These are phyloP conservation scores for Drosophila murphyi DNA, from an alignment of 1,140 invertebrate species.

Conservation along the genomic window DNA sequence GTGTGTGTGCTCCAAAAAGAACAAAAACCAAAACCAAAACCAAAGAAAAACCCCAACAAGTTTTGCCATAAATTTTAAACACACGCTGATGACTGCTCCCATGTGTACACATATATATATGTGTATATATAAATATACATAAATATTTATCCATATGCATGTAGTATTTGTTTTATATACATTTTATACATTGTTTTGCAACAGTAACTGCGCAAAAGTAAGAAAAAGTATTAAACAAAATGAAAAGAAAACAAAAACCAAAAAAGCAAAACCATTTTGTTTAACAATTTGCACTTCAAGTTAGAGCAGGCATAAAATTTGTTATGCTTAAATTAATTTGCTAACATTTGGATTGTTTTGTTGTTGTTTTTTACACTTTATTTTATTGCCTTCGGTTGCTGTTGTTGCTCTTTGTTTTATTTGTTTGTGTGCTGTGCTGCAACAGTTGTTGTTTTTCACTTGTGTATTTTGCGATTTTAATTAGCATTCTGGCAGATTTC, in stretches of 20 bases:
- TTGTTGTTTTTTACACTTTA: neutral
- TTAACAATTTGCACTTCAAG: slow-evolving; percentile 53
- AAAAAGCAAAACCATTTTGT: slow-evolving; percentile 27
- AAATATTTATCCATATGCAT: slow-evolving; percentile 15
- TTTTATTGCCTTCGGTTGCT: slow-evolving; percentile 1
- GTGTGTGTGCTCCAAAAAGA: slow-evolving; percentile 1
- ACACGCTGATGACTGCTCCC: slow-evolving; percentile 42
- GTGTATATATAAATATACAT: slow-evolving; percentile 11
- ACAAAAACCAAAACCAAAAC: neutral
- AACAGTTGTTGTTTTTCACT: slow-evolving; percentile 15
- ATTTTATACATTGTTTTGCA: slow-evolving; percentile 11
- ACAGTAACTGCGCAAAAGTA: slow-evolving; percentile 42
- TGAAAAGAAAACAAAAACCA: slow-evolving; percentile 19
- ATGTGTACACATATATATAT: slow-evolving; percentile 4
- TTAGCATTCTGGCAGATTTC: slow-evolving; percentile 32
- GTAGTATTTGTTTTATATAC: slow-evolving; percentile 30
- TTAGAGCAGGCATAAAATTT: slow-evolving; percentile 51
- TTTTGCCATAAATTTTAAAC: slow-evolving; percentile 66
- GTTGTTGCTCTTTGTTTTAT: slow-evolving; percentile 4
- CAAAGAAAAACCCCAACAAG: slow-evolving; percentile 34
- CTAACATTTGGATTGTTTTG: slow-evolving; percentile 16
- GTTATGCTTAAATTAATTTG: slow-evolving; percentile 52
- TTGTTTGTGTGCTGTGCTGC: slow-evolving; percentile 14
- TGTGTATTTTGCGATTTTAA: slow-evolving; percentile 46
- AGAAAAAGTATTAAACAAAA: slow-evolving; percentile 2